These are phyloP conservation scores for Hetaerina americana DNA, from an alignment of 1,140 invertebrate species.

Conservation along the genomic window DNA sequence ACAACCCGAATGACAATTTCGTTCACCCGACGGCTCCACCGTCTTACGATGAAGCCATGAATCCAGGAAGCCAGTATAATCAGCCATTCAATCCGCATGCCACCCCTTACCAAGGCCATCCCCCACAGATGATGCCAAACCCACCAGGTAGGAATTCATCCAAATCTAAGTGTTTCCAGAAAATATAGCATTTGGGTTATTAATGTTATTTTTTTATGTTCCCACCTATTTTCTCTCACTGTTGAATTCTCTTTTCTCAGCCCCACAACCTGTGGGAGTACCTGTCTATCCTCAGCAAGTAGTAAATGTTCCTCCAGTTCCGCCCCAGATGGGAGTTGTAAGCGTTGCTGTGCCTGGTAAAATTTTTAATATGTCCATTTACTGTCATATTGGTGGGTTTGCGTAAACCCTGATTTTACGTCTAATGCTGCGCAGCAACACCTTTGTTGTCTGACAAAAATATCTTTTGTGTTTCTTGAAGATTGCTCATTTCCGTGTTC, in stretches of 20 bases:
- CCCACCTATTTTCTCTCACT: not conserved
- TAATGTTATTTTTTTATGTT: not conserved
- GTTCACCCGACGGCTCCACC: not conserved
- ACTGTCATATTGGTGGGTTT: no score
- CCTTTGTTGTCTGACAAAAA: no score
- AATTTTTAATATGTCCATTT: no score
- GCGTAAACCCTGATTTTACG: no score
- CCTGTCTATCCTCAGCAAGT: not conserved
- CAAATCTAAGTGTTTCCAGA: no score
- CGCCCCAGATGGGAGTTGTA: no score
- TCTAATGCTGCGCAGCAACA: no score
- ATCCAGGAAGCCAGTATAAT: not conserved
- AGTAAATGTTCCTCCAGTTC: not conserved
- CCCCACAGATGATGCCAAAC: no score
- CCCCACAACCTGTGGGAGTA: not conserved
- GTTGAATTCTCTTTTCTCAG: not conserved
- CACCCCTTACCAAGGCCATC: not conserved
- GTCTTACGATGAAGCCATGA: not conserved
- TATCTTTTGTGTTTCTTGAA: no score
- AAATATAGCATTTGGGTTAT: not conserved
- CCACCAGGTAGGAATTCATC: no score
- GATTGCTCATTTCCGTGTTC: no score
- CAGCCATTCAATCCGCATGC: not conserved
- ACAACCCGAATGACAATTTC: not conserved
- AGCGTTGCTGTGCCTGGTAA: no score